These are phyloP conservation scores for Scopus umbretta DNA, from an alignment of 2,113 vertebrate genomes.

Conservation along the genomic window DNA sequence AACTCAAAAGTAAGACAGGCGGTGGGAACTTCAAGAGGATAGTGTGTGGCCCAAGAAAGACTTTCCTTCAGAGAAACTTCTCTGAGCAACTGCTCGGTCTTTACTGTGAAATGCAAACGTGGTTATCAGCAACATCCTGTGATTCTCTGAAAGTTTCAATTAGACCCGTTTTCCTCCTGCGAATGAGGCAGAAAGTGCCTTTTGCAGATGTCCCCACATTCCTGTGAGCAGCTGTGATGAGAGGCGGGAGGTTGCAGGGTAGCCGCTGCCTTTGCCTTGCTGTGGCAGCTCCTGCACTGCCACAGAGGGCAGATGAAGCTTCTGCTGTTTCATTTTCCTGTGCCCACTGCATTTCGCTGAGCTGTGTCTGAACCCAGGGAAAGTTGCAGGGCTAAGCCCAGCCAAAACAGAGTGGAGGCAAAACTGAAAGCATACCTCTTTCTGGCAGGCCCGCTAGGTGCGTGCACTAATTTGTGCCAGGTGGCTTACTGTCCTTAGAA, in stretches of 20 bases:
- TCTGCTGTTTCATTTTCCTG: background rate
- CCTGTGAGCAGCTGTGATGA: background rate
- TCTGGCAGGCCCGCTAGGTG: background rate
- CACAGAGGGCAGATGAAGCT: background rate
- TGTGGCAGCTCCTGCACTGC: background rate
- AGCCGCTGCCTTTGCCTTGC: background rate
- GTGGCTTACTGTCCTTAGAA: background rate
- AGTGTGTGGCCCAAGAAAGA: rapidly evolving
- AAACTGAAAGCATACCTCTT: background rate
- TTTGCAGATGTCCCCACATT: background rate
- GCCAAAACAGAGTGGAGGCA: background rate
- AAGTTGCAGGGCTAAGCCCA: background rate
- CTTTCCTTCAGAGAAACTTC: background rate
- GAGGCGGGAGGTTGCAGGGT: background rate
- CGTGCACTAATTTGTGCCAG: background rate
- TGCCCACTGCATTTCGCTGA: background rate
- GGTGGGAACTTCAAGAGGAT: background rate
- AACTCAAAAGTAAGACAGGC: background rate
- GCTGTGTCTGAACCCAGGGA: background rate
- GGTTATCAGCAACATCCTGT: background rate
- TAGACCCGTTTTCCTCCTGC: background rate
- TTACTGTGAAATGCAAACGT: background rate
- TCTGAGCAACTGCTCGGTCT: background rate
- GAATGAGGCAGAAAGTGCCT: background rate
- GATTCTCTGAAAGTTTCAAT: background rate